Base-by-base conservation (phyloP, 2,797 vertebrate genomes). In the Microchirus variegatus region DNA sequence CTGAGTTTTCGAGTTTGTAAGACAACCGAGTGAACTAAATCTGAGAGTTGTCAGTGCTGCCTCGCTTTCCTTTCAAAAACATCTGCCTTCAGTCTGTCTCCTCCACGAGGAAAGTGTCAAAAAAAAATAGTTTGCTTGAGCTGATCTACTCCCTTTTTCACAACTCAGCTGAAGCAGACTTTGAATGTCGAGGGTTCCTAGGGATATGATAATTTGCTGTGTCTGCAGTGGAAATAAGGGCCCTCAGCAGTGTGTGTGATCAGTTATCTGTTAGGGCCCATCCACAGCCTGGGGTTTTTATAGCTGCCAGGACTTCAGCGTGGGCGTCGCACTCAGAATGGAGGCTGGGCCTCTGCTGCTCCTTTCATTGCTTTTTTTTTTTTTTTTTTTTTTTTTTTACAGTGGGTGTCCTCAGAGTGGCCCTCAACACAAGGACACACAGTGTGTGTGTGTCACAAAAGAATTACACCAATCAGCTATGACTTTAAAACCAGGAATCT, bases 321-420 rank as follows among this genome's bases (percentile, higher is more conserved):
- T 86, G 86, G 85, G 90, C 63, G 83, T 85, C 75, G 63, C 81
- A 78, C 81, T 77, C 66, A 75, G 55, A 74, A 66, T 61, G 71
- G 67, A 77, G 85, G 85, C 66, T 58, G 88, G 85, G 80, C 87
- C 81, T 80, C 67, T 69, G 67, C 60, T 69, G 68, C 67, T 78
- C 76, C 61, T 70, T 70, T 61, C 64, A 83, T 75, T 80, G 60
- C 90, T 90, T 14, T 42, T n/a, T n/a, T n/a, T n/a, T n/a, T n/a
- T n/a, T n/a, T n/a, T n/a, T n/a, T n/a, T n/a, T n/a, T n/a, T n/a
- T 85, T 88, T 82, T 87, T 85, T 88, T 82, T 87, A 77, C 75
- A 90, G 88, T 48, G 86, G 77, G 77, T 70, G 77, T 81, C 85
- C 85, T 80, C 68, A 1, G 53, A 77, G 68, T 45, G 5, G 53